Conservation (phyloP, 2,888 invertebrate species). For the Drosophila affinis region DNA sequence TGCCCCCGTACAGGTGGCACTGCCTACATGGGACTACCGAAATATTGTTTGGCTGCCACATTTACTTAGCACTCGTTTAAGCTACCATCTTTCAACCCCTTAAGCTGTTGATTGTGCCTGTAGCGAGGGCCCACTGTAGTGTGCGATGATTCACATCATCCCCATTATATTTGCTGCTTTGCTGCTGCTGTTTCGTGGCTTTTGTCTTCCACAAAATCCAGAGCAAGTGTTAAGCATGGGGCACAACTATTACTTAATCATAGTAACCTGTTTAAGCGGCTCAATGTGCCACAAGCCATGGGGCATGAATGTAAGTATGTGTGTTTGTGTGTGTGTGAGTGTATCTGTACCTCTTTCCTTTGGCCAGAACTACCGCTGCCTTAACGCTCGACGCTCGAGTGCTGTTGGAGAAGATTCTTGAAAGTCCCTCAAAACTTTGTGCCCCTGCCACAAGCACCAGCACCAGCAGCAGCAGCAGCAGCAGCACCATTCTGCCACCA, state of each 20-base stretch:
- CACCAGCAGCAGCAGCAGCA: neutral
- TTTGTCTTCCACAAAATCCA: constrained; percentile 52
- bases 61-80: neutral
- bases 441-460: constrained; percentile 4
- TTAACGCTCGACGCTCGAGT: constrained; percentile 29
- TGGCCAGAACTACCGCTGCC: constrained; percentile 27
- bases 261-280: constrained; percentile 75
- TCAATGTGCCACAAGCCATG: constrained; percentile 63
- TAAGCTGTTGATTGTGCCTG: too few relatives aligned
- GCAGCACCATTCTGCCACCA: neutral
- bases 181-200: constrained; percentile 1
- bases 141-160: constrained; percentile 8
- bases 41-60: neutral
- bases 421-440: constrained; percentile 59
- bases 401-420: constrained; percentile 55
- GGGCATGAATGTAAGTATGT: constrained; percentile 2
- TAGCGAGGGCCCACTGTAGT: constrained; percentile 8
- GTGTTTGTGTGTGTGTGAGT: neutral
- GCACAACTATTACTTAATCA: constrained; percentile 75
- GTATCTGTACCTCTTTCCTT: neutral
- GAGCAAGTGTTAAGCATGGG: constrained; percentile 60
- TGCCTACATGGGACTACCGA: neutral
- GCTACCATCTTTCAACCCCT: neutral
- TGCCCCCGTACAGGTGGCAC: constrained; percentile 15
- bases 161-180: constrained; percentile 12